These are phyloP conservation scores for Agonopterix alstromeriana DNA, from an alignment of 2,888 invertebrate species.

Conservation along the genomic window DNA sequence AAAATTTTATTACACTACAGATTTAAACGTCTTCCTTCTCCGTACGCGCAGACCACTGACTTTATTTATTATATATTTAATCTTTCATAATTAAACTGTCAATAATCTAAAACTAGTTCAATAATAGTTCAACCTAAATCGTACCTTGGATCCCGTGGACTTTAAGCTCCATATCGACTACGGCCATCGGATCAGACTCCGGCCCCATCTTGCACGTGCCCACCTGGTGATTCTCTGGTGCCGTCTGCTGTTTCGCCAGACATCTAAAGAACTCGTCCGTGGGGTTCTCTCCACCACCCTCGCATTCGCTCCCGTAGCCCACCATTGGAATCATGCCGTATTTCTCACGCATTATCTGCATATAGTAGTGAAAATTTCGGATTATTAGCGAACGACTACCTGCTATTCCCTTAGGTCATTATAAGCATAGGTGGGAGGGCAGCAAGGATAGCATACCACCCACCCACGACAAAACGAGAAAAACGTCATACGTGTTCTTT, in stretches of 20 bases:
- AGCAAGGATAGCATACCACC: no score
- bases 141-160: conserved; percentile 79
- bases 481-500: no score
- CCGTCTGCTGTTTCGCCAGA: conserved; percentile 81
- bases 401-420: no score
- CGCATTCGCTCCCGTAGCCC: conserved; percentile 68
- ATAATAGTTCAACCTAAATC: no score
- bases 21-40: no score
- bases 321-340: conserved; percentile 72
- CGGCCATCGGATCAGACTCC: conserved; percentile 80
- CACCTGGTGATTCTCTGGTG: conserved; percentile 89
- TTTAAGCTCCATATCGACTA: conserved; percentile 82
- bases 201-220: conserved; percentile 92
- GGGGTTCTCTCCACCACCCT: conserved; percentile 55
- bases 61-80: no score
- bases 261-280: conserved; percentile 87
- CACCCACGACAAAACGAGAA: no score
- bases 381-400: not conserved
- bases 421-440: no score
- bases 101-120: no score
- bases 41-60: no score
- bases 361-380: not conserved
- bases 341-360: conserved; percentile 68
- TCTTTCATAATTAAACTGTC: no score
- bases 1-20: no score